Base-by-base conservation (phyloP, 2,113 vertebrate genomes). In the Anarhynchus alexandrinus region DNA sequence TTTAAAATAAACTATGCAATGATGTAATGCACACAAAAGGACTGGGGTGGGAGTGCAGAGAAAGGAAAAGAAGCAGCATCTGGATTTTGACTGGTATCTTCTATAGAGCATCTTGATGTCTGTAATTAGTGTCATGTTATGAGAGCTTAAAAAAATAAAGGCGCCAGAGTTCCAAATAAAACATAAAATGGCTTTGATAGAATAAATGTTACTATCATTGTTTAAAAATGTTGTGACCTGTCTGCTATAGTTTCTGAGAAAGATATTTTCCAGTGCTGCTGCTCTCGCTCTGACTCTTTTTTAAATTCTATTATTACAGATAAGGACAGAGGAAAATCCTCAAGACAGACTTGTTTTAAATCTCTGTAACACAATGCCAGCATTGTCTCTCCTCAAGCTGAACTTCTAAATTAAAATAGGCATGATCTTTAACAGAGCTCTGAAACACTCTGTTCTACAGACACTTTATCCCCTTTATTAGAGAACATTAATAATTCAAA, bases 131-230 rank as follows among this genome's bases (percentile, higher is more conserved):
- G 99, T 99, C 99, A 98, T 99, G 98, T 99, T 98, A 97, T 98
- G 96, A 98, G 98, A 99, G 98, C 98, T 98, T 98, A 99, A 98
- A 98, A 98, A 97, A 97, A 98, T 98, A 98, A 98, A 99, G 98
- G 99, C 98, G 98, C 99, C 99, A 99, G 99, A 98, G 98, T 97
- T 98, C 98, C 99, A 99, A 99, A 99, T 99, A 99, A 99, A 99
- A 99, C 98, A 99, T 98, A 98, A 99, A 99, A 99, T 98, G 97
- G 98, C 99, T 99, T 99, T 99, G 98, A 99, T 99, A 99, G 98
- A 99, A 99, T 99, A 99, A 98, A 99, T 99, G 99, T 98, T 98
- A 96, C 97, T 97, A 98, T 98, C 98, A 98, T 98, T 99, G 99
- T 99, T 99, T 99, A 98, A 99, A 99, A 98, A 98, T 99, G 98